Conservation (phyloP, 2,888 invertebrate genomes). For the Drosophila fulvimacula region DNA sequence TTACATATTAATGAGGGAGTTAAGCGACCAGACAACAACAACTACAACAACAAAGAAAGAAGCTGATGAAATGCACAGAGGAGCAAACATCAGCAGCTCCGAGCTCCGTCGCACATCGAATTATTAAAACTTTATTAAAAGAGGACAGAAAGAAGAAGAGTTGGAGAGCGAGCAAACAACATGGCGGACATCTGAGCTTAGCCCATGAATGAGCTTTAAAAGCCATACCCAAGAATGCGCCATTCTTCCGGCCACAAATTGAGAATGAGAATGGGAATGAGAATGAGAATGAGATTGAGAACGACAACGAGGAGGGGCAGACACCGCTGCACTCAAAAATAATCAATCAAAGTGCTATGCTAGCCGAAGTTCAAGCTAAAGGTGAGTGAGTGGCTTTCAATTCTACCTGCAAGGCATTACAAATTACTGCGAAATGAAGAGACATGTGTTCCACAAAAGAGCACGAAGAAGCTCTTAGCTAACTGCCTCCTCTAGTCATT, state of each 20-base stretch:
- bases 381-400: conserved; percentile 1
- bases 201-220: conserved; percentile 34
- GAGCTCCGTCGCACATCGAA: conserved; percentile 43
- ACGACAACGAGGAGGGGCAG: background rate
- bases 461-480: background rate
- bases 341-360: conserved; percentile 12
- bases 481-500: background rate
- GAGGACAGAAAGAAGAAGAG: conserved; percentile 46
- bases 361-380: background rate
- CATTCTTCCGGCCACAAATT: conserved; percentile 54
- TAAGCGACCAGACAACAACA: conserved; percentile 31
- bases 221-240: conserved; percentile 44
- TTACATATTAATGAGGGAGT: conserved; percentile 67
- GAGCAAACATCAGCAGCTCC: conserved; percentile 45
- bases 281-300: background rate
- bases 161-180: conserved; percentile 13
- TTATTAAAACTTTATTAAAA: conserved; percentile 61
- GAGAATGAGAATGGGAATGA: conserved; percentile 2
- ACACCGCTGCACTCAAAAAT: conserved; percentile 3
- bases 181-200: conserved; percentile 23
- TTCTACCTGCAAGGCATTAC: conserved; percentile 7
- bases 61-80: conserved; percentile 64
- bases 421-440: background rate
- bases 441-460: background rate
- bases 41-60: conserved; percentile 14